Percentiles rank a stretch among this genome's conserved stretches.
These are phyloP conservation scores for Rhaphigaster nebulosa DNA, from an alignment of 2,888 invertebrate genomes.

Conservation along the genomic window DNA sequence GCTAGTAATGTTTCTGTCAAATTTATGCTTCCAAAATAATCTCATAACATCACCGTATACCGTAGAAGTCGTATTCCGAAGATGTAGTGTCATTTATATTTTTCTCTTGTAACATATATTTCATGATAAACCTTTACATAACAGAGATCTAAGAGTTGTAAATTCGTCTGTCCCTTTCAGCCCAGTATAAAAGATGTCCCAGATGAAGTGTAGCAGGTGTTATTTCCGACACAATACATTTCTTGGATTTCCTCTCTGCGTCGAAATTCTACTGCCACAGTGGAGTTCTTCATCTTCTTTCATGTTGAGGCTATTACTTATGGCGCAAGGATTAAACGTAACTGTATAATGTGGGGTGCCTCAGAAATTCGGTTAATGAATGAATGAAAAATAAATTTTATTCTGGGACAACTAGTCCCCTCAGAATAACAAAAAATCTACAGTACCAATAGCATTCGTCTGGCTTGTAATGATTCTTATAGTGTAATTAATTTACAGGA, in stretches of 20 bases:
- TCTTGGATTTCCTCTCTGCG: slow-evolving; percentile 41
- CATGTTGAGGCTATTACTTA: not conserved
- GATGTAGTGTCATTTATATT: not conserved
- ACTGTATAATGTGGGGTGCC: not conserved
- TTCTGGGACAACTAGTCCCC: no score
- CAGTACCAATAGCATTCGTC: no score
- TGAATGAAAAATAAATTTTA: no score
- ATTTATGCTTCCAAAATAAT: not conserved
- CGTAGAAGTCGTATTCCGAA: not conserved
- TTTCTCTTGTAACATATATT: slow-evolving; percentile 8
- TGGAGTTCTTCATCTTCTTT: slow-evolving; percentile 41
- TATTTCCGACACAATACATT: slow-evolving; percentile 48
- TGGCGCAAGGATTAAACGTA: not conserved
- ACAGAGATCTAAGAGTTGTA: slow-evolving; percentile 22
- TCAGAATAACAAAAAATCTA: no score
- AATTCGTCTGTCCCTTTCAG: slow-evolving; percentile 2
- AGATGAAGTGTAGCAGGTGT: slow-evolving; percentile 47
- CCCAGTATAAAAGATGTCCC: slow-evolving; percentile 41
- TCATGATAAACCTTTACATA: slow-evolving; percentile 28
- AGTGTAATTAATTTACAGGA: no score
- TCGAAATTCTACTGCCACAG: slow-evolving; percentile 18
- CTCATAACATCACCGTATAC: not conserved
- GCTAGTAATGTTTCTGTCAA: not conserved
- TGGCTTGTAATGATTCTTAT: no score
- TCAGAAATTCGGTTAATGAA: not conserved